Evolutionary conservation across 2,888 invertebrate genomes (phyloP), one percentile per base, ranked within the genome.

Genomic region (Apotomis betuletana): DNA sequence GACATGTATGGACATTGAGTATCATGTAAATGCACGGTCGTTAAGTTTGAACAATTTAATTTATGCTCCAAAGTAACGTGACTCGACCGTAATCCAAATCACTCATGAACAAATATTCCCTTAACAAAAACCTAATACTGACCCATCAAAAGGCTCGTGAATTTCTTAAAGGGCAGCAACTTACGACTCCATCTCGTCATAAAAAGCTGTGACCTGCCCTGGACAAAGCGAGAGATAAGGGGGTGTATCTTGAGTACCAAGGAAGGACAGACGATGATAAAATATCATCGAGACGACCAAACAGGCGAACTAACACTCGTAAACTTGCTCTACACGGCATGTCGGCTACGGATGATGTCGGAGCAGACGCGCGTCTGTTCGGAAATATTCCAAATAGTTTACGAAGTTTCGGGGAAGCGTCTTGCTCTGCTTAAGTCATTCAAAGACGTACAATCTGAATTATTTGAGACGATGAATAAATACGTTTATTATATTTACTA

Each of bases 261-360:
- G 81, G 77, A 80, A 76, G 75, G 75, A 74, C 77, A 76, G 75
- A 75, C 83, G 83, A 86, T 85, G 89, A 90, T 90, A 88, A 87
- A 87, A 83, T 87, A 87, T 88, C 90, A 87, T 85, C 78, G 83
- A 81, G 85, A 83, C 83, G 84, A 79, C 78, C 83, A 78, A 85
- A 88, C 85, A 81, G 80, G 82, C 82, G 80, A 86, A 87, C 90
- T 87, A 85, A 86, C 87, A 87, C 85, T 89, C 90, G 85, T 90
- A 90, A 91, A 90, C 78, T 87, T 79, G 82, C 81, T 81, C 81
- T 83, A 85, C 85, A 85, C 83, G 85, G 81, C 81, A 80, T 84
- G 80, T 77, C 76, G 75, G 77, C 70, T 80, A 75, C 73, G 75
- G 73, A 49, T 58, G 49, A 9, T 55, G 70, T 57, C 6, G 10